Evolutionary conservation across 2,797 vertebrate genomes (phyloP), one percentile per base, ranked within the genome.

Genomic region (Hypotaenidia okinawae): DNA sequence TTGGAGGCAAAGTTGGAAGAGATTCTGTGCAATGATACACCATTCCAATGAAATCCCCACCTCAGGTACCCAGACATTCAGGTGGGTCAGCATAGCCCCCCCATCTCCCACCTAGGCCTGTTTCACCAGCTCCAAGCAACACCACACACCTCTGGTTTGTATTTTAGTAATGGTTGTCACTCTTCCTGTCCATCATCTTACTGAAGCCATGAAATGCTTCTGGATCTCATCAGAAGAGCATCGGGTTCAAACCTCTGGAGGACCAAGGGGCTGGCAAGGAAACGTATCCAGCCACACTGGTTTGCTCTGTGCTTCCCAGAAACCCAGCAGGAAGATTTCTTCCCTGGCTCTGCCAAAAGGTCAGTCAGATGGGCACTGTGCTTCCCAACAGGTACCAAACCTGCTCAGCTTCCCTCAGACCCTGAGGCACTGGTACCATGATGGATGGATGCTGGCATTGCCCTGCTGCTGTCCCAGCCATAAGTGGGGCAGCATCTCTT

Each of bases 381-480:
- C 7, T 83, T 30, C 39, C 41, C 0, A 0, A 24, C 25, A 51
- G 59, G 57, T 32, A 69, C 64, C 64, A 54, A 67, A 77, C 74
- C 70, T 72, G 45, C 75, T 55, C 22, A 1, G 43, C 62, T 41
- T 69, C 89, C 79, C 81, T 55, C 47, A 1, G 79, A 6, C 67
- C 39, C 51, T 11, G 5, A 18, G 12, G 67, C 62, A 54, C 15
- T 0, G 0, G 17, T 14, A 57, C 61, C 64, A 25, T 0, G 0
- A 6, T 6, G 22, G 59, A 33, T 64, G 25, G 59, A 33, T 64
- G 25, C 32, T 6, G 3, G 41, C 80, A 64, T 16, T 1, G 0
- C 30, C 35, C 54, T 64, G 21, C n/a, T 61, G 12, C 49, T 49
- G 33, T 16, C 37, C 9, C 7, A 7, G 57, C 27, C 32, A 35